These are phyloP conservation scores for Acanthornis magna DNA, from an alignment of 2,797 vertebrate species.

Conservation along the genomic window DNA sequence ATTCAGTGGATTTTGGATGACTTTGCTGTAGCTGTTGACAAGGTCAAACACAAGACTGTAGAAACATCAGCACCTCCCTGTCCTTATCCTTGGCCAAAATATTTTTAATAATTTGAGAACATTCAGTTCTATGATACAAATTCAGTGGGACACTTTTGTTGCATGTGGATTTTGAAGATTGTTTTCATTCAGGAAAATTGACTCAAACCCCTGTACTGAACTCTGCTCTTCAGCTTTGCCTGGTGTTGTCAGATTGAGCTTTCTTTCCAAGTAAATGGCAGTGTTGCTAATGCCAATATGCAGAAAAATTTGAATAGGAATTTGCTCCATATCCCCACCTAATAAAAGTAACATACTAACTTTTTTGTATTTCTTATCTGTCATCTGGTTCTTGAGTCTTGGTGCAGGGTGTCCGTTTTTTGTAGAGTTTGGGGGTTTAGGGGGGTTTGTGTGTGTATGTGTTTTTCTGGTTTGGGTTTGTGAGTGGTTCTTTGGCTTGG, in stretches of 20 bases:
- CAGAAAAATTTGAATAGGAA: neutral
- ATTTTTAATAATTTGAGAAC: conserved; percentile 29
- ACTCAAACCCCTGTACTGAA: neutral
- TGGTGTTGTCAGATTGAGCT: neutral
- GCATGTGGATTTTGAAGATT: neutral
- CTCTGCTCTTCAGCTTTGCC: neutral
- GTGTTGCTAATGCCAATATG: neutral
- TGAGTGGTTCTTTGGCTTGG: neutral
- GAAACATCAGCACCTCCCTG: conserved; percentile 36
- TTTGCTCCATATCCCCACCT: neutral
- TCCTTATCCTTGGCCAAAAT: conserved; percentile 9
- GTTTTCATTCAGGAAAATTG: neutral
- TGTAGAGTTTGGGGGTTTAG: neutral
- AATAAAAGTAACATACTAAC: neutral
- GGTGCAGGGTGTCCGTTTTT: neutral
- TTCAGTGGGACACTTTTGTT: neutral
- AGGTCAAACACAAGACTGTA: conserved; percentile 10
- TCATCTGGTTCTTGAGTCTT: neutral
- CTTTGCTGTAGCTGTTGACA: conserved; percentile 48
- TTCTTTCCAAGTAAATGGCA: neutral
- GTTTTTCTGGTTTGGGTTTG: neutral
- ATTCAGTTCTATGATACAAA: neutral
- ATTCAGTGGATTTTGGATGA: conserved; percentile 48
- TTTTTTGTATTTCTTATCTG: neutral
- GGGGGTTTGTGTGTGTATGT: accelerated